Percentiles rank a stretch among this genome's conserved stretches.
Conservation (phyloP, 2,797 vertebrate species). For the Lacerta bilineata region DNA sequence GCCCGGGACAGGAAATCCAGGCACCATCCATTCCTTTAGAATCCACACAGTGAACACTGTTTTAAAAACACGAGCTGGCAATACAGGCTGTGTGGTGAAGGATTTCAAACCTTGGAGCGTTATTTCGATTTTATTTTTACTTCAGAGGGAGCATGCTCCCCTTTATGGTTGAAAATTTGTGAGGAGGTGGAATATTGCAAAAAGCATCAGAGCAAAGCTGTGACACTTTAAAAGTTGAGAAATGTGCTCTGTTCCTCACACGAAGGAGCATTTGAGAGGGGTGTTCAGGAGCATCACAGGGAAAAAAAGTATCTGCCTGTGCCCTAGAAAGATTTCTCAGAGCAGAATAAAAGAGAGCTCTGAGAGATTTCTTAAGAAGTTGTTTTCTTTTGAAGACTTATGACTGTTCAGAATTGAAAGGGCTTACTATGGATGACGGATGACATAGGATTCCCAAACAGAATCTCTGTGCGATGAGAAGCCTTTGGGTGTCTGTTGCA, state of each 20-base stretch:
- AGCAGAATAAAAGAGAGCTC: not conserved
- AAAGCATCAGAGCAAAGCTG: not conserved
- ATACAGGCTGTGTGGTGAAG: not conserved
- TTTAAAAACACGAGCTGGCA: not conserved
- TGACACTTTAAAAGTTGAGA: not conserved
- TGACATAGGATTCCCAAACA: not conserved
- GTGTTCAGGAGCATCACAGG: not conserved
- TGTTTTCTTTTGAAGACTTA: constrained; percentile 4
- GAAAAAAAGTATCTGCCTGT: not conserved
- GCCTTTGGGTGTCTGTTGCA: not conserved
- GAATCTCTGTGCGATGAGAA: not conserved
- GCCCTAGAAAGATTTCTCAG: not conserved
- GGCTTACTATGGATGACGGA: not conserved
- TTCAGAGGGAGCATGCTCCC: not conserved
- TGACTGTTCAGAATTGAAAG: not conserved
- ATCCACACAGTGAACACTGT: not conserved
- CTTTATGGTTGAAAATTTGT: not conserved
- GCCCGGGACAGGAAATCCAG: not conserved
- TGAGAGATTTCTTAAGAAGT: not conserved
- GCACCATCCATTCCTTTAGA: not conserved
- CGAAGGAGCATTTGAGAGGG: no score
- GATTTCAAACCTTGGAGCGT: not conserved
- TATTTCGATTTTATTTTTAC: not conserved
- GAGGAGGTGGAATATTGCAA: not conserved
- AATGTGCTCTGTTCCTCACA: not conserved